These are phyloP conservation scores for Pterois miles DNA, from an alignment of 2,797 vertebrate genomes.

Conservation along the genomic window DNA sequence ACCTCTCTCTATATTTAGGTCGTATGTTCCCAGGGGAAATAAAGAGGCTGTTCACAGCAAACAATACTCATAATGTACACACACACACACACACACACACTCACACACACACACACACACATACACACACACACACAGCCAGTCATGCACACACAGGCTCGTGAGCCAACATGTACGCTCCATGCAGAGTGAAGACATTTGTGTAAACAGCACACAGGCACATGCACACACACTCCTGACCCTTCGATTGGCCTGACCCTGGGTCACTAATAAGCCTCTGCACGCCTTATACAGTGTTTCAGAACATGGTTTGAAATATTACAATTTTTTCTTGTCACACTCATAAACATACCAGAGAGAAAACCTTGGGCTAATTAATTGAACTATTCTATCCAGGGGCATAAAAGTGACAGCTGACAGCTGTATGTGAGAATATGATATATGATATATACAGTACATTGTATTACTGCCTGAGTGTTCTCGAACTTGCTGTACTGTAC, in stretches of 20 bases:
- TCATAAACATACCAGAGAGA: too few species aligned
- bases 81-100: neutral
- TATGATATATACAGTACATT: neutral
- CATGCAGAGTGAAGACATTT: neutral
- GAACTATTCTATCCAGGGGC: neutral
- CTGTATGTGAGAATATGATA: neutral
- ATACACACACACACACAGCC: conserved; percentile 7
- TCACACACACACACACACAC: neutral
- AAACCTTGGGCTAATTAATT: neutral
- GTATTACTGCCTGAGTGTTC: neutral
- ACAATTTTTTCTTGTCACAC: neutral
- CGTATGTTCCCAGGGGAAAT: neutral
- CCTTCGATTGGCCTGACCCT: neutral
- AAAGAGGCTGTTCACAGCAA: conserved; percentile 7
- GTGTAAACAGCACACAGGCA: neutral
- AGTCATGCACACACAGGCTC: neutral
- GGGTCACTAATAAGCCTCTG: neutral
- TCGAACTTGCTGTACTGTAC: conserved; percentile 5
- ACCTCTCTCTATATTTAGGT: conserved; percentile 14
- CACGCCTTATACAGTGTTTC: neutral
- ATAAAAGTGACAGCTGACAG: conserved; percentile 12
- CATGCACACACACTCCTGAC: neutral
- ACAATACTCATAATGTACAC: conserved; percentile 15
- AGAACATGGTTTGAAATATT: neutral
- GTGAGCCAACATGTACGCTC: neutral